phyloP scores from a whole-genome alignment of 2,888 invertebrate genomes.

The Cacoxenus indagator region DNA sequence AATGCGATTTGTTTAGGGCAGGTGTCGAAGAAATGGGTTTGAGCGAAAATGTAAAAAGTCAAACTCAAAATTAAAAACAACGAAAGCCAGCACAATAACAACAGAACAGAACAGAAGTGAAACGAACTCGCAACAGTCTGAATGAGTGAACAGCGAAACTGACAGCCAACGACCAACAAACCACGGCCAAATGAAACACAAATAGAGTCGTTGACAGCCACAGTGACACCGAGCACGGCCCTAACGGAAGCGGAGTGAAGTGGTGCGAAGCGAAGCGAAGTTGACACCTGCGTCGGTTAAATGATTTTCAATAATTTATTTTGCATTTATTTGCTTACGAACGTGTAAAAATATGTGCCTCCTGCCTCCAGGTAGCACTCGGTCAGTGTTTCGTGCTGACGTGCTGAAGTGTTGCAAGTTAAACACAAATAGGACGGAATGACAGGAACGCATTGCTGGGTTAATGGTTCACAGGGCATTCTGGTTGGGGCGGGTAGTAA shows the following conservation, averaged over 20 bases:
- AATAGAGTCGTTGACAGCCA: constrained; percentile 44
- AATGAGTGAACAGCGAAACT: neutral
- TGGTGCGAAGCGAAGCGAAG: constrained; percentile 30
- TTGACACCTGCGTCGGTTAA: constrained; percentile 60
- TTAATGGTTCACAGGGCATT: too few species aligned
- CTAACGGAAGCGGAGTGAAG: constrained; percentile 22
- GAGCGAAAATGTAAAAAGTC: constrained; percentile 49
- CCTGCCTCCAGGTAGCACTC: too few species aligned
- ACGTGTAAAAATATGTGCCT: constrained; percentile 16
- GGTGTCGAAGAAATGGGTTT: too few species aligned
- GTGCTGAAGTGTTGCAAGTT: too few species aligned
- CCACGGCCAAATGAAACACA: constrained; percentile 55
- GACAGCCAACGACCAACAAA: neutral
- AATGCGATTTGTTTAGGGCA: too few species aligned
- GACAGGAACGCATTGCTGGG: too few species aligned
- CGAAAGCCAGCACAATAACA: constrained; percentile 23
- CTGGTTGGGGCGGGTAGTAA: too few species aligned
- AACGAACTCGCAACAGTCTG: constrained; percentile 18
- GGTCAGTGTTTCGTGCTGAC: too few species aligned
- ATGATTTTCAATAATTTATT: constrained; percentile 63
- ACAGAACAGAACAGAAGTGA: constrained; percentile 15
- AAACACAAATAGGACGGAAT: too few species aligned
- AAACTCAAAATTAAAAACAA: constrained; percentile 34
- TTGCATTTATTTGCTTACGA: constrained; percentile 26
- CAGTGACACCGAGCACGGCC: neutral